phyloP scores from a whole-genome alignment of 2,113 vertebrate species.

The Microtus oregoni region DNA sequence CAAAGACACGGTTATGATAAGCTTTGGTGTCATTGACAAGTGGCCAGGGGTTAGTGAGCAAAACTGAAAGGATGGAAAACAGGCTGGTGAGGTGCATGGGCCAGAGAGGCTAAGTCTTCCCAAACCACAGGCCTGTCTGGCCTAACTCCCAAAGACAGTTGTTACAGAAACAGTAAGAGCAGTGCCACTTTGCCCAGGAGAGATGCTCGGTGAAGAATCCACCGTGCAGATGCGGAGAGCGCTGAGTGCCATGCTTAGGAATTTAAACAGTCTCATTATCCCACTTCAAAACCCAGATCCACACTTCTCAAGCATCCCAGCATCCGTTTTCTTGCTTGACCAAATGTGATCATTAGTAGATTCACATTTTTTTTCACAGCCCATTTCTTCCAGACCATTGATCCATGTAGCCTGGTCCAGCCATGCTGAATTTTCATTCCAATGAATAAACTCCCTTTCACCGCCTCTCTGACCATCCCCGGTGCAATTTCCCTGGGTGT shows the following conservation, averaged over 20 bases:
- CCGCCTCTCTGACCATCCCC: slow-evolving; percentile 39
- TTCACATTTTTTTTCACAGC: slow-evolving; percentile 66
- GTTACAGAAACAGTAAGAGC: not conserved
- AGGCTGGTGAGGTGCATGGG: not conserved
- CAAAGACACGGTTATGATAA: not conserved
- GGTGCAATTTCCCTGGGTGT: slow-evolving; percentile 52
- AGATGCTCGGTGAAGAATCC: accelerated
- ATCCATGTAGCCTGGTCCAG: slow-evolving; percentile 58
- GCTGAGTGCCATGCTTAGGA: not conserved
- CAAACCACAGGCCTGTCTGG: not conserved
- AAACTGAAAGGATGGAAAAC: not conserved
- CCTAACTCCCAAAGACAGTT: not conserved
- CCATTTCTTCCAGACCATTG: slow-evolving; percentile 75
- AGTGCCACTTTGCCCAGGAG: accelerated
- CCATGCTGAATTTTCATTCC: slow-evolving; percentile 71
- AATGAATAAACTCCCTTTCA: slow-evolving; percentile 62
- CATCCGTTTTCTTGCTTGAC: slow-evolving; percentile 67
- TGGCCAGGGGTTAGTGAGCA: not conserved
- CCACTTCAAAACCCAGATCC: slow-evolving; percentile 42
- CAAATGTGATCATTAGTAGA: slow-evolving; percentile 65
- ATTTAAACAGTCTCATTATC: slow-evolving; percentile 61
- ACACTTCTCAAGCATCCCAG: slow-evolving; percentile 31
- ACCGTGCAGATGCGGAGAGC: not conserved
- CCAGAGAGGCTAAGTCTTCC: not conserved
- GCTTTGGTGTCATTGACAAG: not conserved